Evolutionary conservation across 2,797 vertebrate species (phyloP), one percentile per base, ranked within the genome.

Genomic region (Nyctibius grandis): DNA sequence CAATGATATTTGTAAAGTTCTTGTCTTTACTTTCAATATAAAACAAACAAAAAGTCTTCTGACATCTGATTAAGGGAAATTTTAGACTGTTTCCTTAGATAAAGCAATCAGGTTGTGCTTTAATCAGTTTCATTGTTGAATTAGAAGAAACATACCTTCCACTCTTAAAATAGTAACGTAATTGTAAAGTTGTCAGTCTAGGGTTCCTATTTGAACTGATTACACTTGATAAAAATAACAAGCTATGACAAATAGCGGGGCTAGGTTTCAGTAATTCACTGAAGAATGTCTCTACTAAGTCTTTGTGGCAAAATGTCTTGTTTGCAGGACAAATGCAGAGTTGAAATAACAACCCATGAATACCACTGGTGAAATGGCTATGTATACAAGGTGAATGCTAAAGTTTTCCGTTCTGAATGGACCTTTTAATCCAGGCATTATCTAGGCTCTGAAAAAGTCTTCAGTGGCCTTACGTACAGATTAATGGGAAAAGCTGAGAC

Each of bases 311-410:
- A 96, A 97, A 97, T 90, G 94, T 97, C 97, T 98, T 98, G 96
- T 98, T 98, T 97, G 93, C 91, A 94, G 95, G 94, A 97, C 96
- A 97, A 97, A 97, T 95, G 97, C 91, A 92, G 96, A 97, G 96
- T 95, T 98, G 97, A 98, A 98, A 98, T 98, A 98, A 97, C 96
- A 98, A 92, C 88, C 85, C 83, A 84, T 98, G 97, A 98, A 98
- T 98, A 95, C 94, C 85, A 94, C 95, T 97, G 92, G 97, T 98
- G 97, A 98, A 98, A 98, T 97, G 96, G 95, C 98, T 98, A 89
- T 97, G 97, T 98, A 97, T 98, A 98, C 97, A 98, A 98, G 98
- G 97, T 97, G 98, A 98, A 98, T 97, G 97, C 97, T 98, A 97
- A 98, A 97, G 95, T 96, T 97, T 97, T 97, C 93, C 91, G 84